Percentiles rank a stretch among this genome's conserved stretches.
These are phyloP conservation scores for Leucophenga maculata DNA, from an alignment of 2,888 invertebrate species.

Conservation along the genomic window DNA sequence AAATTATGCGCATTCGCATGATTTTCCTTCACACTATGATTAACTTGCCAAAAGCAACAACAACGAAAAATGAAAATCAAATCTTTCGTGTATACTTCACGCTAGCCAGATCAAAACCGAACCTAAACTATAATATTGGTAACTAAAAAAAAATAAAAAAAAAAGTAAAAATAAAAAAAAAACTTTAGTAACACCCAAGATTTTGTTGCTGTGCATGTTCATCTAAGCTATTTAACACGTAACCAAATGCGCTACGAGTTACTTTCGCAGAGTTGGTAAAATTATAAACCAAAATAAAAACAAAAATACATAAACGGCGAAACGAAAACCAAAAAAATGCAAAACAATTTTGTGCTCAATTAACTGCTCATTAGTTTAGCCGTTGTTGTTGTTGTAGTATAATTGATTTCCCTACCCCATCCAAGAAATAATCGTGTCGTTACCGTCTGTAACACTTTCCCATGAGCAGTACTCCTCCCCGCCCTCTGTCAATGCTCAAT, in stretches of 20 bases:
- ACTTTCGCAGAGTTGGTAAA: too few relatives aligned
- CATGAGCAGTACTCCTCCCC: background rate
- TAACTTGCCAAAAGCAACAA: background rate
- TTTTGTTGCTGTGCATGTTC: conserved; percentile 17
- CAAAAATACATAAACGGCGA: background rate
- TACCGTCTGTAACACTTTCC: conserved; percentile 2
- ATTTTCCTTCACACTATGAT: conserved; percentile 16
- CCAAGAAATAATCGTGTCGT: conserved; percentile 1
- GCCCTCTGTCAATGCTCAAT: background rate
- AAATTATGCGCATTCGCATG: conserved; percentile 32
- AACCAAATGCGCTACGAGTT: too few relatives aligned
- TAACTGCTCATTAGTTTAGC: conserved; percentile 42
- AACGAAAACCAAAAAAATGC: conserved; percentile 14
- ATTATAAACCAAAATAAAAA: too few relatives aligned
- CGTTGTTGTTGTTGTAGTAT: conserved; percentile 4
- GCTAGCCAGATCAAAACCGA: conserved; percentile 13
- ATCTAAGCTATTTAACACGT: background rate
- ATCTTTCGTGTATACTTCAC: conserved; percentile 39
- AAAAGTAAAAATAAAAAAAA: background rate
- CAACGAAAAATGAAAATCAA: conserved; percentile 3
- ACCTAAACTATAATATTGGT: background rate
- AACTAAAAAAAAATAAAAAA: conserved; percentile 2
- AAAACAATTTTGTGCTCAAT: conserved; percentile 33
- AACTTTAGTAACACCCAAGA: conserved; percentile 12
- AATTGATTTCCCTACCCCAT: conserved; percentile 4